Base-by-base conservation (phyloP, 2,888 invertebrate species). In the Crossocerus cetratus region DNA sequence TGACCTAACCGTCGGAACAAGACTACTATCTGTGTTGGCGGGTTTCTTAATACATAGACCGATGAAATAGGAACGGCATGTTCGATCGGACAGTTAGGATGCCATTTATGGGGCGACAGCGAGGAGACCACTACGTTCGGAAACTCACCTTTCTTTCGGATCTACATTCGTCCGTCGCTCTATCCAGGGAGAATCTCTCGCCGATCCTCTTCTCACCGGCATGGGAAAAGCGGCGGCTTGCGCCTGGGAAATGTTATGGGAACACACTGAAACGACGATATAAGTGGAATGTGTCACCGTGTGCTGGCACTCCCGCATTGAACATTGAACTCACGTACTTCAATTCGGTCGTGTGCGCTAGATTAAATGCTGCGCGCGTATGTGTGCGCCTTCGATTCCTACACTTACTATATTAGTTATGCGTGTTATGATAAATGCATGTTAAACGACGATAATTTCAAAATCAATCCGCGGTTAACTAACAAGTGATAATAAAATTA, bases 61-160 rank as follows among this genome's bases (percentile, higher is more conserved):
- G 69, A 80, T 74, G 74, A 43, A 74, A 77, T 83, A 83, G 84
- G 85, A 84, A 84, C 84, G 74, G 64, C 56, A 56, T 58, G 65
- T 57, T 63, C 65, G 58, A 70, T 72, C 81, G 71, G 68, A 54
- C 75, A 68, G 69, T 72, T 74, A 60, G 69, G 80, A 75, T 82
- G 70, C 86, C 86, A 82, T 86, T 80, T 86, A 86, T 77, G 86
- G 85, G 85, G 83, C 77, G 85, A 86, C 79, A 84, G 84, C 81
- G 83, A 85, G 83, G 82, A 32, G 5, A 32, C 77, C 81, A 80
- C 76, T 77, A 76, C 78, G 68, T 70, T 75, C 62, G 66, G 76
- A 72, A 81, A 81, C 77, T 77, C 79, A 77, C 82, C 81, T 82
- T 84, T 82, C 80, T 77, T 83, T 83, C 77, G 65, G 73, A 77